Percentiles rank a stretch among this genome's conserved stretches.
phyloP scores from a whole-genome alignment of 1,140 invertebrate species.

The Gonatopus flavifemur region DNA sequence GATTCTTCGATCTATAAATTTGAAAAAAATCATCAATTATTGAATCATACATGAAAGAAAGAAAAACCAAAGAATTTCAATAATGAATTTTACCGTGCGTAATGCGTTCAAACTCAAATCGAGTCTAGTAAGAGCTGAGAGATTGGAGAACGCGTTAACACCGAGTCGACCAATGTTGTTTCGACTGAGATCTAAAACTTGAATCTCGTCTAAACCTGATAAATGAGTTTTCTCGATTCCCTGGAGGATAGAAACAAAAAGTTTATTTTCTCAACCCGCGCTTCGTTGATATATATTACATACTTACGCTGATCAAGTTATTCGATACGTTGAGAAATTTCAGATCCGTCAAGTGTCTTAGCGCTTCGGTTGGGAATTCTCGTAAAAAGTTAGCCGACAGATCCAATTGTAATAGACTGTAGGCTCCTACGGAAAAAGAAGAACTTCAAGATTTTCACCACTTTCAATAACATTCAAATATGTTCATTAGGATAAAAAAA shows the following conservation, averaged over 20 bases:
- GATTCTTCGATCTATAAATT: slow-evolving; percentile 79
- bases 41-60: neutral
- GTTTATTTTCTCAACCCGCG: too few species aligned
- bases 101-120: slow-evolving; percentile 85
- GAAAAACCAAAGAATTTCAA: neutral
- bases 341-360: slow-evolving; percentile 69
- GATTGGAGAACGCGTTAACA: slow-evolving; percentile 75
- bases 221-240: slow-evolving; percentile 71
- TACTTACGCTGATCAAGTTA: slow-evolving; percentile 77
- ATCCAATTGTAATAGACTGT: slow-evolving; percentile 75
- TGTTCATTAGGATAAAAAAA: too few species aligned
- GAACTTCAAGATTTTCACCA: too few species aligned
- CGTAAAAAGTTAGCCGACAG: slow-evolving; percentile 82
- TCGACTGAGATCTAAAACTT: slow-evolving; percentile 79
- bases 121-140: slow-evolving; percentile 70
- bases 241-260: slow-evolving; percentile 44
- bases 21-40: neutral
- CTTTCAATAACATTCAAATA: too few species aligned
- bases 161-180: slow-evolving; percentile 82
- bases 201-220: slow-evolving; percentile 65
- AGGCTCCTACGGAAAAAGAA: slow-evolving; percentile 59
- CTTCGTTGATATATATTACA: too few species aligned
- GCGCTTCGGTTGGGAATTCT: slow-evolving; percentile 75
- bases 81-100: slow-evolving; percentile 75
- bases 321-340: slow-evolving; percentile 78